phyloP scores from a whole-genome alignment of 1,140 invertebrate species.

The Portunus trituberculatus region DNA sequence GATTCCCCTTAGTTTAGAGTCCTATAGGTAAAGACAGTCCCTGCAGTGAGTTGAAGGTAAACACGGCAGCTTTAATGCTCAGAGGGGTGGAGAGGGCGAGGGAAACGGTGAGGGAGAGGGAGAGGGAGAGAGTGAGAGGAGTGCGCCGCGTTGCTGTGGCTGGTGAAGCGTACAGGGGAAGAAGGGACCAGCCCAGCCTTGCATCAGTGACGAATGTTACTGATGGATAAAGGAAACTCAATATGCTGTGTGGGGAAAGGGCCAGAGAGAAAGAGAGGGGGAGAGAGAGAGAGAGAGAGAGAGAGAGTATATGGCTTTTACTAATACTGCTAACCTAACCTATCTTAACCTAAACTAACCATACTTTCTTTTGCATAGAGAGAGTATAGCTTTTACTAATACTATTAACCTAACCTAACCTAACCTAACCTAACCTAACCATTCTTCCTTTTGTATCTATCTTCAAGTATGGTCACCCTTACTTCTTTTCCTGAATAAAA shows the following conservation, averaged over 20 bases:
- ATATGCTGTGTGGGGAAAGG: neutral
- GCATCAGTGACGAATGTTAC: neutral
- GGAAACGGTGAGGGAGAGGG: neutral
- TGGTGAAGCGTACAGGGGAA: neutral
- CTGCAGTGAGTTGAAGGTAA: conserved; percentile 8
- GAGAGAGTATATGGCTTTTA: too few relatives aligned
- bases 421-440: too few relatives aligned
- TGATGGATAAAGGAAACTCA: neutral
- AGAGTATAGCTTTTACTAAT: too few relatives aligned
- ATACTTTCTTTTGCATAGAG: too few relatives aligned
- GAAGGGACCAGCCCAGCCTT: neutral
- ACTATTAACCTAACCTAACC: too few relatives aligned
- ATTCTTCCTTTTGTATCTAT: too few relatives aligned
- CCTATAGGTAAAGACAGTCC: neutral
- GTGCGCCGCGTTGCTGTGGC: neutral
- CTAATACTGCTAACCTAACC: too few relatives aligned
- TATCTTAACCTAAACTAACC: too few relatives aligned
- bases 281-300: too few relatives aligned
- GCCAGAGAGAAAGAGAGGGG: neutral
- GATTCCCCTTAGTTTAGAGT: neutral
- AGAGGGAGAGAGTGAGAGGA: too few relatives aligned
- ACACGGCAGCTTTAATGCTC: conserved; percentile 11
- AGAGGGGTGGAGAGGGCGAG: neutral
- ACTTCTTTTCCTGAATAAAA: too few relatives aligned
- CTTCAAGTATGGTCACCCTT: too few relatives aligned